Conservation (phyloP, 2,888 invertebrate species). For the Camponotus fellah region DNA sequence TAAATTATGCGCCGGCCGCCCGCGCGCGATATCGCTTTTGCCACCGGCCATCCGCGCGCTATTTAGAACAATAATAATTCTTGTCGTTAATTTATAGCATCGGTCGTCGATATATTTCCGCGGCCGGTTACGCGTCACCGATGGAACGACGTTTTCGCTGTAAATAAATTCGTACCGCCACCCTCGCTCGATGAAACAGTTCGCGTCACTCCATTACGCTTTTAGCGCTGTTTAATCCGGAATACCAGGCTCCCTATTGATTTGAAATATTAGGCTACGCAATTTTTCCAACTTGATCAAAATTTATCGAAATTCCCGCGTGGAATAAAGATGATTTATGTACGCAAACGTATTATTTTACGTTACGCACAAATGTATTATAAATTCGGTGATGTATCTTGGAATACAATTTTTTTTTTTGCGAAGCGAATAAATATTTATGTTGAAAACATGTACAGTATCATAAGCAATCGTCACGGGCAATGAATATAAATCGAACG, state of each 20-base stretch:
- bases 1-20: constrained; percentile 66
- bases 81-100: constrained; percentile 64
- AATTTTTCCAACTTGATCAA: constrained; percentile 5
- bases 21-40: constrained; percentile 64
- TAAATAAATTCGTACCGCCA: constrained; percentile 40
- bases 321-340: constrained; percentile 27
- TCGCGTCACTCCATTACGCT: constrained; percentile 31
- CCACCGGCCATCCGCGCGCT: constrained; percentile 44
- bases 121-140: constrained; percentile 35
- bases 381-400: constrained; percentile 22
- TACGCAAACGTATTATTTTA: constrained; percentile 5
- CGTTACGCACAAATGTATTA: constrained; percentile 1
- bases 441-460: not conserved
- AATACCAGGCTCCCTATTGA: constrained; percentile 19
- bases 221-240: not conserved
- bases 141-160: constrained; percentile 28
- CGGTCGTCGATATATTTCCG: constrained; percentile 46
- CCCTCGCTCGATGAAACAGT: constrained; percentile 25
- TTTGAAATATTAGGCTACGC: constrained; percentile 19
- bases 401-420: constrained; percentile 16
- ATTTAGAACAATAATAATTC: constrained; percentile 68
- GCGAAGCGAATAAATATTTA: not conserved
- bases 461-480: not conserved
- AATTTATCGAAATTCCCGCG: constrained; percentile 34
- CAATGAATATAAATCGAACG: constrained; percentile 19